Evolutionary conservation across 2,888 invertebrate genomes (phyloP), one percentile per base, ranked within the genome.

Genomic region (Hypselothyrea guttata): DNA sequence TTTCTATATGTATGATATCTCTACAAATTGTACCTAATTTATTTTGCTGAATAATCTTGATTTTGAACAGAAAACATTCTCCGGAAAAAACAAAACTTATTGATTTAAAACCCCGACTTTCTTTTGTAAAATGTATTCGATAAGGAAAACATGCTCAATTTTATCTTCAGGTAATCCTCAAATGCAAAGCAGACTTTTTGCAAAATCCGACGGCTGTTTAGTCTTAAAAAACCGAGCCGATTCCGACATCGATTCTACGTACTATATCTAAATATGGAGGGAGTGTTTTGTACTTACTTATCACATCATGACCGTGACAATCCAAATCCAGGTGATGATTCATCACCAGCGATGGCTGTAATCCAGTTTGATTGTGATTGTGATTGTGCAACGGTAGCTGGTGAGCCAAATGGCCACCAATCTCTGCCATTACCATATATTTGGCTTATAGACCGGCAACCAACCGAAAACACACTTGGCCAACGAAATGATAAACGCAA

Each of bases 391-490:
- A 90, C 56, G 92, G 92, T 90, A 92, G 90, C 90, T 92, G 92
- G 91, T 92, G 92, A 91, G 92, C 92, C 91, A 92, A 92, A 91
- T 92, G 92, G 91, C 92, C 92, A 90, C 92, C 92, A 89, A 92
- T 92, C 92, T 92, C 92, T 91, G 92, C 92, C 92, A 92, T 92
- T 91, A 92, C 92, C 92, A 92, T 92, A 91, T 91, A 91, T 89
- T 89, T 86, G 85, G 88, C 86, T 89, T 88, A 82, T 71, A 71
- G 75, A 83, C 86, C 70, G 75, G 76, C 75, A 73, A 69, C 71
- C 71, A 68, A 66, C 67, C 58, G 22, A 22, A 61, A 73, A 72
- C 81, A 72, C 81, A 79, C 76, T 68, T 66, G 63, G 75, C 57
- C 62, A 57, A 51, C 16, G 4, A 38, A 54, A 54, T 66, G 42